Percentiles rank a stretch among this genome's conserved stretches.
Conservation (phyloP, 2,113 vertebrate species). For the Jaculus jaculus region DNA sequence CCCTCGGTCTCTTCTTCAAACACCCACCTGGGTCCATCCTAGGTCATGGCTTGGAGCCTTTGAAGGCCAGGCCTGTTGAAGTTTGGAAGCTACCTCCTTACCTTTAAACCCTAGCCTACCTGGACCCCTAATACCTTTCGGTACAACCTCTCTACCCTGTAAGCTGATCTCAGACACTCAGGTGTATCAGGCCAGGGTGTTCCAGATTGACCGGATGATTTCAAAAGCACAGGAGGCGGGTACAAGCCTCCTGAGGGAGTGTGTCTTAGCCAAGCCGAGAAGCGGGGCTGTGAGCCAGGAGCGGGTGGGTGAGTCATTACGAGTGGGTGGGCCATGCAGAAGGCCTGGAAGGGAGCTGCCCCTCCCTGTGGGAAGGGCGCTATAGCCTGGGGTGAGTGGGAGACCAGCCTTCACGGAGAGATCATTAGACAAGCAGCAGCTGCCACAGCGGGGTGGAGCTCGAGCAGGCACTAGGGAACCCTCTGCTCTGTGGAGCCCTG, state of each 20-base stretch:
- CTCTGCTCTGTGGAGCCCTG: not conserved
- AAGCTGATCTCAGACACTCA: not conserved
- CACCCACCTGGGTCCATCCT: not conserved
- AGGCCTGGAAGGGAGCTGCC: not conserved
- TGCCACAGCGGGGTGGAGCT: not conserved
- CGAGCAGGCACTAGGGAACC: not conserved
- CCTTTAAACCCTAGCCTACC: not conserved
- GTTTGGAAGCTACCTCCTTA: not conserved
- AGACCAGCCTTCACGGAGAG: not conserved
- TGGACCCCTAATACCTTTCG: not conserved
- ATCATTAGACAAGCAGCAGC: not conserved
- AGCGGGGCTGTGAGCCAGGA: not conserved
- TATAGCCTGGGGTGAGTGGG: not conserved
- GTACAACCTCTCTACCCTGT: not conserved
- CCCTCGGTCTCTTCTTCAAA: not conserved
- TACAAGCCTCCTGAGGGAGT: conserved; percentile 32
- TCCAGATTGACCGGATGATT: conserved; percentile 28
- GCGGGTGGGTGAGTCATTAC: not conserved
- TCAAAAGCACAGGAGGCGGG: not conserved
- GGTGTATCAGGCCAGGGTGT: not conserved
- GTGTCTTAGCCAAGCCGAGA: not conserved
- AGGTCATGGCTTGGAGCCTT: not conserved
- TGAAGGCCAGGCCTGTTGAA: not conserved
- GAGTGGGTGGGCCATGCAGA: not conserved
- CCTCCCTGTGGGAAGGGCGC: not conserved